These are phyloP conservation scores for Maniola jurtina DNA, from an alignment of 1,140 invertebrate species.

Conservation along the genomic window DNA sequence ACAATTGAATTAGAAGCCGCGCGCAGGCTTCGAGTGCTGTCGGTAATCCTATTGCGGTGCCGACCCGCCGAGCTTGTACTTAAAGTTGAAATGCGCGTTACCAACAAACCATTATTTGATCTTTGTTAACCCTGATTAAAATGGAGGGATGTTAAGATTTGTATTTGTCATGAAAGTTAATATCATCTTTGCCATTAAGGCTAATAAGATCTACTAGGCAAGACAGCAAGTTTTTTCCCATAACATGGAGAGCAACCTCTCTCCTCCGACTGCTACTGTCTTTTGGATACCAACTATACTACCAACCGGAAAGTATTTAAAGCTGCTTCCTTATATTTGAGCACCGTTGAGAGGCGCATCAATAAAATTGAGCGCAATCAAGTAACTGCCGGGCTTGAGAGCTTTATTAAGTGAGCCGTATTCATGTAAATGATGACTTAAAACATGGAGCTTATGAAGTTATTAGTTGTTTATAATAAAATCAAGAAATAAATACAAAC, in stretches of 20 bases:
- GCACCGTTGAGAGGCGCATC: constrained; percentile 1
- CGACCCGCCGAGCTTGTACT: constrained; percentile 51
- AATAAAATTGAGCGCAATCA: constrained; percentile 1
- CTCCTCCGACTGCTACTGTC: no score
- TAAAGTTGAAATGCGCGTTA: constrained; percentile 55
- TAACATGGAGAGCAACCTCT: no score
- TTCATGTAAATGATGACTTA: neutral
- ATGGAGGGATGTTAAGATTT: no score
- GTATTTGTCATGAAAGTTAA: no score
- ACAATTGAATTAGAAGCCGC: constrained; percentile 60
- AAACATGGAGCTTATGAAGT: constrained; percentile 1
- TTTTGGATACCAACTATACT: no score
- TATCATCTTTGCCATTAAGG: no score
- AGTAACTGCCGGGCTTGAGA: neutral
- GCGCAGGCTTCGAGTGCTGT: constrained; percentile 54
- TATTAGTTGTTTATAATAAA: neutral
- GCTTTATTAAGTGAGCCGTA: constrained; percentile 5
- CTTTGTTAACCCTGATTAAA: no score
- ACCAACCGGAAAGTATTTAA: neutral
- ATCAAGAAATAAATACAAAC: neutral
- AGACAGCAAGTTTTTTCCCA: no score
- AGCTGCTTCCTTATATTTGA: neutral
- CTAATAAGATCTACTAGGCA: no score
- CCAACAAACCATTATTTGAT: constrained; percentile 13
- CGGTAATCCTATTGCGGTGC: constrained; percentile 66